Conservation (phyloP, 2,113 vertebrate species). For the Tilapia sparmanii region DNA sequence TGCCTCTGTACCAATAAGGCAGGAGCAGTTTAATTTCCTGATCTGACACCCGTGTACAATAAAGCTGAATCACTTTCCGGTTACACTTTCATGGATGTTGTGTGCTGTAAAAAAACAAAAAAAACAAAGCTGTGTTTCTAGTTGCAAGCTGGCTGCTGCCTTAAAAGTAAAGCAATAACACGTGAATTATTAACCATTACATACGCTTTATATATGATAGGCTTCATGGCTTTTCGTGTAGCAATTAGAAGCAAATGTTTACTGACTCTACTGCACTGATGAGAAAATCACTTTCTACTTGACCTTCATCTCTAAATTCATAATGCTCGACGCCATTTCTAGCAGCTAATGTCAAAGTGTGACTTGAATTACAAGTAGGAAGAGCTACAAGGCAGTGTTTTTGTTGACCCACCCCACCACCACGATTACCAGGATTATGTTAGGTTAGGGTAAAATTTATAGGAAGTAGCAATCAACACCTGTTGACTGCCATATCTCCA, state of each 20-base stretch:
- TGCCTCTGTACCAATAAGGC: not conserved
- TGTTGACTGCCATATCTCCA: not conserved
- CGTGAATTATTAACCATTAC: not conserved
- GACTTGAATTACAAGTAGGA: conserved; percentile 10
- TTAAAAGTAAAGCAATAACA: not conserved
- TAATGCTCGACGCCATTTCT: not conserved
- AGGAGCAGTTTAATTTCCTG: conserved; percentile 11
- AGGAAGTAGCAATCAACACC: not conserved
- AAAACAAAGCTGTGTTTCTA: not conserved
- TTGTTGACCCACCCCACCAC: not conserved
- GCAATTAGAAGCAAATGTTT: not conserved
- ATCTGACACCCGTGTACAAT: not conserved
- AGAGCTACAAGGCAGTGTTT: not conserved
- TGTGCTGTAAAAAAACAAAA: not conserved
- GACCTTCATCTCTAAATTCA: conserved; percentile 1
- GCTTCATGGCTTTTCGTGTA: not conserved
- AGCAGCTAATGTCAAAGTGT: not conserved
- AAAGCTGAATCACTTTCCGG: not conserved
- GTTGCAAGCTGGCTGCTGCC: not conserved
- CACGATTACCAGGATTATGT: not conserved
- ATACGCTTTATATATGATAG: not conserved
- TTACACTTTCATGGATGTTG: not conserved
- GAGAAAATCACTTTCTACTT: not conserved
- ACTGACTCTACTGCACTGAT: not conserved
- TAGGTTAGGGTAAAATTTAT: not conserved